phyloP scores from a whole-genome alignment of 2,113 vertebrate species.

The Notiomystis cincta region DNA sequence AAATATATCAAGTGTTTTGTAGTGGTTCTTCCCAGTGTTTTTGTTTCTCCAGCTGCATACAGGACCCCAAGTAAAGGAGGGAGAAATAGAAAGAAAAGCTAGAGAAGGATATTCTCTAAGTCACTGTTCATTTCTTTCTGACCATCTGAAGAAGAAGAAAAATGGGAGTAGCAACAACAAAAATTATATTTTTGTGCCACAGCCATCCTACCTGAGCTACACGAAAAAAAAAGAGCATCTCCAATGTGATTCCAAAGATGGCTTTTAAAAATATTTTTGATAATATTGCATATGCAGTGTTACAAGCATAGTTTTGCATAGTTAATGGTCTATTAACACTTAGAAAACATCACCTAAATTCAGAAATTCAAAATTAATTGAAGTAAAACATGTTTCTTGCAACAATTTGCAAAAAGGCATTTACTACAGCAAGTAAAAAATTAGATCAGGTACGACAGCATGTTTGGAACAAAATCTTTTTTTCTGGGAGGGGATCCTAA shows the following conservation, averaged over 20 bases:
- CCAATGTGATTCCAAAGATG: background rate
- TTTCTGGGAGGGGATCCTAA: background rate
- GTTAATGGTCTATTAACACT: background rate
- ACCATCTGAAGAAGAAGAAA: background rate
- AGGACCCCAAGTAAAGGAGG: background rate
- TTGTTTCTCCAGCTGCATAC: background rate
- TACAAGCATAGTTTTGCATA: background rate
- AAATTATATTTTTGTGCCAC: rapidly evolving
- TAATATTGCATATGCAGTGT: background rate
- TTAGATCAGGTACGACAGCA: background rate
- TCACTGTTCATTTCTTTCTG: background rate
- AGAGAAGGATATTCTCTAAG: background rate
- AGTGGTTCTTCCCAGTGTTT: background rate
- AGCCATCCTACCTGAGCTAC: background rate
- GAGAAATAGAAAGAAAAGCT: background rate
- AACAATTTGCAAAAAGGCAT: background rate
- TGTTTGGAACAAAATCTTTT: background rate
- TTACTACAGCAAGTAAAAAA: background rate
- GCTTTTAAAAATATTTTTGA: background rate
- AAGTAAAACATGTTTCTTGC: background rate
- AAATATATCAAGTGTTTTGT: background rate
- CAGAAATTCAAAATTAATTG: background rate
- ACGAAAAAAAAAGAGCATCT: background rate
- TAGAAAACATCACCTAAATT: background rate
- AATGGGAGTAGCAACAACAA: background rate